A percentile compares a stretch with the other conserved stretches of the same genome.
phyloP scores from a whole-genome alignment of 2,113 vertebrate genomes.

The Phalacrocorax aristotelis region DNA sequence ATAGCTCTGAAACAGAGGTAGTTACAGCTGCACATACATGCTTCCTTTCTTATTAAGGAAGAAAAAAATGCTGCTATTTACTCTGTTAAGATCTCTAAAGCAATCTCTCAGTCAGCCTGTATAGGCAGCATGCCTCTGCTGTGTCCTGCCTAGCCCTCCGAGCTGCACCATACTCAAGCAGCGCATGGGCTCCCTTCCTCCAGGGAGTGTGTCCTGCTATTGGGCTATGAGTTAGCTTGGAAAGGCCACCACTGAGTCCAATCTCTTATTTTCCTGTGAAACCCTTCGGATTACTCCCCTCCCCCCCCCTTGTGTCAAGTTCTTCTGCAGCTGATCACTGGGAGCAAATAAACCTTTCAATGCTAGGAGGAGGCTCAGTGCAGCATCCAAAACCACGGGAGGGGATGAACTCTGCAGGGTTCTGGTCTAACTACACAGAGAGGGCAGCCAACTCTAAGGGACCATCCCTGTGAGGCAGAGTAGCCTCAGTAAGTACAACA shows the following conservation, averaged over 20 bases:
- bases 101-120: neutral
- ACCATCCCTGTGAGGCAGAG: neutral
- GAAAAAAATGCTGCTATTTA: neutral
- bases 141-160: neutral
- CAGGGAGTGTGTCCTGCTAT: accelerated
- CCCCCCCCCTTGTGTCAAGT: neutral
- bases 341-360: neutral
- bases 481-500: neutral
- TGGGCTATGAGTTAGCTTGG: neutral
- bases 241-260: neutral
- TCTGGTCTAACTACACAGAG: neutral
- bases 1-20: neutral
- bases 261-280: neutral
- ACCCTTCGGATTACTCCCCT: neutral
- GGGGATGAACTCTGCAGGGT: neutral
- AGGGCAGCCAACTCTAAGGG: neutral
- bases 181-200: neutral
- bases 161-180: neutral
- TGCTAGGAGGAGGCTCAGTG: neutral
- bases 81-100: neutral
- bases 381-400: neutral
- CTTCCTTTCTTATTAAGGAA: constrained; percentile 9
- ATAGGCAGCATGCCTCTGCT: neutral
- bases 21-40: neutral
- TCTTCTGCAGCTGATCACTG: neutral